Evolutionary conservation across 1,140 invertebrate genomes (phyloP).

Genomic region (Drosophila ironensis): DNA sequence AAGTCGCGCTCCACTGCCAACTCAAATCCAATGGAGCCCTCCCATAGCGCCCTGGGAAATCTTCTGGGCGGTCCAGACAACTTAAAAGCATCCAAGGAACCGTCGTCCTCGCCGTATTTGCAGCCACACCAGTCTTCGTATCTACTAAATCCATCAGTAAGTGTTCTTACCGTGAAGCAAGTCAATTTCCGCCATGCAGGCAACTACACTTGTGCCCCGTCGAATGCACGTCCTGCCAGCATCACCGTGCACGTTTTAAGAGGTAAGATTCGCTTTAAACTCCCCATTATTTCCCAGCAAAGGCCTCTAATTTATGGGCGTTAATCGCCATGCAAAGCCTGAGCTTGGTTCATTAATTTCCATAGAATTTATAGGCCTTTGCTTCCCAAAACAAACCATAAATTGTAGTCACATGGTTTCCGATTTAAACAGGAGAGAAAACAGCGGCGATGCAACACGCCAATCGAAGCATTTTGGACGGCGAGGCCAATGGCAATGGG

Average conservation of each 20-base stretch:
- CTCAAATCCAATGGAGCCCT: slow-evolving; percentile 22
- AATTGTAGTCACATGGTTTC: not conserved
- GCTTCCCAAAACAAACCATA: no score
- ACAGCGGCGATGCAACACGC: slow-evolving; percentile 87
- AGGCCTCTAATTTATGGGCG: no score
- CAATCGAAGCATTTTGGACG: slow-evolving; percentile 82
- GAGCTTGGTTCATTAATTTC: no score
- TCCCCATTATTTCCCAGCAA: no score
- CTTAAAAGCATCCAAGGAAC: slow-evolving; percentile 18
- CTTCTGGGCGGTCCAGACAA: slow-evolving; percentile 1
- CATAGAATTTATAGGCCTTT: no score
- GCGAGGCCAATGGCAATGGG: slow-evolving; percentile 55
- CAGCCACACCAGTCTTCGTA: slow-evolving; percentile 77
- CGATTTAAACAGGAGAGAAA: slow-evolving; percentile 83
- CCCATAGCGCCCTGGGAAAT: slow-evolving; percentile 1
- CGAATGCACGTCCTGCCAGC: slow-evolving; percentile 86
- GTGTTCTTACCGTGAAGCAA: slow-evolving; percentile 73
- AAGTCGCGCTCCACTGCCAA: slow-evolving; percentile 24
- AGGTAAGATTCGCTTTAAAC: slow-evolving; percentile 56
- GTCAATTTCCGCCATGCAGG: slow-evolving; percentile 83
- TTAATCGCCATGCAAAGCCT: no score
- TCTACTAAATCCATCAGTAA: slow-evolving; percentile 66
- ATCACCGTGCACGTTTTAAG: slow-evolving; percentile 87
- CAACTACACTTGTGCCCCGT: slow-evolving; percentile 88
- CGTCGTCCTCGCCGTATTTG: slow-evolving; percentile 28